Base-by-base conservation (phyloP, 2,888 invertebrate genomes). In the Lasioglossum calceatum region DNA sequence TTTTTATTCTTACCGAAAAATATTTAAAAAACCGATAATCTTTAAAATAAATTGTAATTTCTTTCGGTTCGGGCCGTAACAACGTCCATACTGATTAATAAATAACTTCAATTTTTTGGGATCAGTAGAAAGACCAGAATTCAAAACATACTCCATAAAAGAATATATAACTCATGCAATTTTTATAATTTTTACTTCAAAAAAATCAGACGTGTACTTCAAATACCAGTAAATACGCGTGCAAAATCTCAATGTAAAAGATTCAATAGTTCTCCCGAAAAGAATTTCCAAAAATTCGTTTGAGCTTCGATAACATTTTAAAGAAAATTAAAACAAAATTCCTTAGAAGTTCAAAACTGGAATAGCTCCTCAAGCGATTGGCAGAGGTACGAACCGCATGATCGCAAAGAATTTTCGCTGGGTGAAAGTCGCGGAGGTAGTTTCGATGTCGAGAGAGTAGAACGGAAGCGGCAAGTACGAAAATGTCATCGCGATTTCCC, bases 401-500 rank as follows among this genome's bases (percentile, higher is more conserved):
- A 2, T 54, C 10, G 5, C 14, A 64, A 64, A 32, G 32, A 70
- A 70, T 39, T 70, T 32, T 5, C 70, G 39, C 0, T 4, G 2
- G n/a, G 4, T 23, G 39, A 23, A 36, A 39, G 32, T 67, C 32
- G 67, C 32, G 2, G 67, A 23, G 39, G 32, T 1, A 70, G 70
- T 70, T 42, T 42, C 42, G 39, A n/a, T 58, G 50, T 50, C 47
- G 27, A n/a, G 58, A 42, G 67, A 36, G 47, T 64, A 23, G 23
- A 16, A 42, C 32, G 64, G 74, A 79, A 79, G 54, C 61, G n/a
- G 77, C 74, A 74, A 70, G 74, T 79, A 79, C 58, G 58, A 70
- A 70, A 79, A 64, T 54, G 77, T 77, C 79, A 64, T 61, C 39
- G 74, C 77, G 74, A 77, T 82, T 84, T 78, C 47, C 61, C 71